A percentile compares a stretch with the other conserved stretches of the same genome.
phyloP scores from a whole-genome alignment of 53 echinoderm and acorn worm genomes.

The Stichopus horrens region DNA sequence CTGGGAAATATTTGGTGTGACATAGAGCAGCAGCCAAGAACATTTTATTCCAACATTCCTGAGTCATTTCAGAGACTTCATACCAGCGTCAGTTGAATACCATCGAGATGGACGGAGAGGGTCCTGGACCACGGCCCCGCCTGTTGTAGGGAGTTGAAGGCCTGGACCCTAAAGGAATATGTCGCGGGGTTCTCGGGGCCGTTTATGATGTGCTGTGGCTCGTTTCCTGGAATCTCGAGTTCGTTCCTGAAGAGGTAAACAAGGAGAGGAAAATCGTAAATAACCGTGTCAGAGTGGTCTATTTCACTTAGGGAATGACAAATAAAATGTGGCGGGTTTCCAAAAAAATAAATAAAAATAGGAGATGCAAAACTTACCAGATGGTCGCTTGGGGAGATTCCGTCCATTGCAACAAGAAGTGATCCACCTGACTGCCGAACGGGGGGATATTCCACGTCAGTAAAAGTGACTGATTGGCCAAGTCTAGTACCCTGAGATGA shows the following conservation, averaged over 20 bases:
- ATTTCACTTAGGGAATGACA: no score
- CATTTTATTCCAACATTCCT: not conserved
- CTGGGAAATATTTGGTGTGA: not conserved
- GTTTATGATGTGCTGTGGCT: conserved; percentile 18
- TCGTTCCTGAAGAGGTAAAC: conserved; percentile 3
- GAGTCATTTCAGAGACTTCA: not conserved
- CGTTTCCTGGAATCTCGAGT: conserved; percentile 14
- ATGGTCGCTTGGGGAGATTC: not conserved
- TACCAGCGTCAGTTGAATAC: conserved; percentile 26
- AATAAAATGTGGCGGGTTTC: no score
- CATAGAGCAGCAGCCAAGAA: not conserved
- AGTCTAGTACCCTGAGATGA: conserved; percentile 39
- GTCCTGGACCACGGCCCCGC: conserved; percentile 39
- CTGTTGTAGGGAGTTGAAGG: conserved; percentile 1
- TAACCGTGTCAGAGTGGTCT: no score
- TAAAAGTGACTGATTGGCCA: conserved; percentile 49
- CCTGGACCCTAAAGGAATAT: conserved; percentile 43
- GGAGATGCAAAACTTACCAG: conserved; percentile 20
- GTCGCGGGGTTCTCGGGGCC: conserved; percentile 30
- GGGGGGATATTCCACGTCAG: conserved; percentile 17
- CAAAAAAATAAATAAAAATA: not conserved
- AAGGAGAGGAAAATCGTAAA: not conserved
- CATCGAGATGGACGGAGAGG: conserved; percentile 35
- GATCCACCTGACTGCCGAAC: not conserved
- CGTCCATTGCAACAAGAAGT: conserved; percentile 29